Conservation (phyloP, 2,797 vertebrate species). For the Sebastes taczanowskii region DNA sequence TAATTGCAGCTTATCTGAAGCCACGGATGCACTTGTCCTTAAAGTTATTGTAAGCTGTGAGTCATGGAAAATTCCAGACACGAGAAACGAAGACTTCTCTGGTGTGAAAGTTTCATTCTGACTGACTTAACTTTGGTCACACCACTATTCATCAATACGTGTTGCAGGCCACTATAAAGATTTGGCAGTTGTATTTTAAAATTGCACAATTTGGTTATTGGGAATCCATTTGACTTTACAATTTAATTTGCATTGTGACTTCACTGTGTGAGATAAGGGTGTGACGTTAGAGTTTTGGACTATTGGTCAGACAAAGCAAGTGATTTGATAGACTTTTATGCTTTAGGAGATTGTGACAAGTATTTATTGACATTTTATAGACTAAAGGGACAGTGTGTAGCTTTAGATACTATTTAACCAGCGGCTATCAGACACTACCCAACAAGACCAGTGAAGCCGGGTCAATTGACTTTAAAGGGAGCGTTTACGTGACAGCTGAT, state of each 20-base stretch:
- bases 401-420: not conserved
- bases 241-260: not conserved
- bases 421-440: not conserved
- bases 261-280: not conserved
- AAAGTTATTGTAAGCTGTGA: not conserved
- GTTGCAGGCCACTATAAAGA: not conserved
- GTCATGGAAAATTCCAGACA: not conserved
- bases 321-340: not conserved
- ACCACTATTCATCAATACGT: not conserved
- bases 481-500: slow-evolving; percentile 35
- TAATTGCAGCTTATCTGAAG: not conserved
- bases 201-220: not conserved
- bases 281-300: not conserved
- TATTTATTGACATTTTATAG: not conserved
- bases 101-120: not conserved
- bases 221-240: not conserved
- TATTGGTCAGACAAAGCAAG: not conserved
- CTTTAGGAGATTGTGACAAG: not conserved
- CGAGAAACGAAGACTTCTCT: rapidly evolving
- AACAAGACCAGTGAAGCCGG: not conserved
- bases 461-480: slow-evolving; percentile 24
- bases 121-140: not conserved
- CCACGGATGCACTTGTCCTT: rapidly evolving
- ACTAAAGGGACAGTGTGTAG: not conserved
- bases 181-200: not conserved